Base-by-base conservation (phyloP, 2,888 invertebrate genomes). In the Amphipyra berbera region DNA sequence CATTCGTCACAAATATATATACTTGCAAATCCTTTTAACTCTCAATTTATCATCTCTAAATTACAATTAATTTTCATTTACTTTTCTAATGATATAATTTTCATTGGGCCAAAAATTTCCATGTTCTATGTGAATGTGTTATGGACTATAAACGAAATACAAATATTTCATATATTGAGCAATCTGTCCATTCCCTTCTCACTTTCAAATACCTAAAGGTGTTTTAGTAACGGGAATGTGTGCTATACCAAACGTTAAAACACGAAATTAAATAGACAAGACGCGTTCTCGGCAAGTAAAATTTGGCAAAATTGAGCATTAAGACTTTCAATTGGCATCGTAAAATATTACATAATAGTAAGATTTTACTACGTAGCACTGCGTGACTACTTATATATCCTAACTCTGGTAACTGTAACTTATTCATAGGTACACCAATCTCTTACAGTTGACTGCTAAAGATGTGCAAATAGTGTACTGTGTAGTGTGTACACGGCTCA, bases 281-380 rank as follows among this genome's bases (percentile, higher is more conserved):
- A 91, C 88, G 86, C 87, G 81, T 87, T 90, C 76, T 86, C 90
- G 94, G 94, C 94, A 94, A 94, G 94, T 93, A 89, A 90, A 93
- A 93, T 95, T 95, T 95, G 95, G 95, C 95, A 94, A 94, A 92
- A 94, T 95, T 95, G 95, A 95, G 95, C 95, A 95, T 94, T 90
- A 89, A 90, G 90, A 92, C 91, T 88, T 90, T 91, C 86, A 85
- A 91, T 93, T 93, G 92, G 93, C 92, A 90, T 92, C 88, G 88
- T 89, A 89, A 87, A 88, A 86, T 78, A 84, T 88, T 88, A 90
- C 86, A 84, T 79, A 82, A 83, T 76, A 85, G 88, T 89, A 89
- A 87, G 79, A 86, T 82, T 88, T 86, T 79, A 89, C 89, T 89
- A 88, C 82, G 90, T 87, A 90, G 91, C 87, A 88, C 88, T 88